Base-by-base conservation (phyloP, 2,797 vertebrate genomes). In the Erpetoichthys calabaricus region DNA sequence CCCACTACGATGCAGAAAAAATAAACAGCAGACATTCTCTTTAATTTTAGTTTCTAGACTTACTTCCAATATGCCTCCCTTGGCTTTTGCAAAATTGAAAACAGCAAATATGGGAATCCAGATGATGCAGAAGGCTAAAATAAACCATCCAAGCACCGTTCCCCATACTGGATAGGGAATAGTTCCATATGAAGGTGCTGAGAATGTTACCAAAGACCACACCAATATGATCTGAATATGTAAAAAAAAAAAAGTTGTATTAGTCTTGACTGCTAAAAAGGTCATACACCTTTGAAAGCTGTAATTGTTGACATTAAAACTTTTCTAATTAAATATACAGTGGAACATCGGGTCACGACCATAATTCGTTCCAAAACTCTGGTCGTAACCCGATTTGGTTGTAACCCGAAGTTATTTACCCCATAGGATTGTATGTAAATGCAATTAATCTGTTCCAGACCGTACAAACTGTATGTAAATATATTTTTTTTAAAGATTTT, bases 61-160 rank as follows among this genome's bases (percentile, higher is more conserved):
- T 75, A 98, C 94, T 85, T 91, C 72, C 73, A 75, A 70, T 25
- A 77, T 55, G 59, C 9, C 84, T 69, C 95, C 95, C 57, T 85
- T 47, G 45, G 80, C 82, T 65, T 66, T 81, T 47, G 53, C 4
- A 56, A 94, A 45, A 65, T 89, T 91, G 67, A 84, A 55, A 41
- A 86, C 1, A 49, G 90, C 89, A 0, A 84, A 2, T 7, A 83
- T 42, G 7, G 92, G 94, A 65, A 98, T 90, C 90, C 91, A 94
- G 45, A 93, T 64, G 47, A 98, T 75, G 0, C 89, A 78, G 67
- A 90, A 95, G 4, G 72, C 68, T 10, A 88, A 83, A 75, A 95
- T 89, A 67, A 87, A 90, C 94, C 94, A 97, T 55, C 94, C 92
- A 56, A 97, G 52, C 54, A 73, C 73, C 2, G 83, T 69, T 9